Percentiles rank a stretch among this genome's conserved stretches.
Conservation (phyloP, 1,140 invertebrate species). For the Drosophila oshimai region DNA sequence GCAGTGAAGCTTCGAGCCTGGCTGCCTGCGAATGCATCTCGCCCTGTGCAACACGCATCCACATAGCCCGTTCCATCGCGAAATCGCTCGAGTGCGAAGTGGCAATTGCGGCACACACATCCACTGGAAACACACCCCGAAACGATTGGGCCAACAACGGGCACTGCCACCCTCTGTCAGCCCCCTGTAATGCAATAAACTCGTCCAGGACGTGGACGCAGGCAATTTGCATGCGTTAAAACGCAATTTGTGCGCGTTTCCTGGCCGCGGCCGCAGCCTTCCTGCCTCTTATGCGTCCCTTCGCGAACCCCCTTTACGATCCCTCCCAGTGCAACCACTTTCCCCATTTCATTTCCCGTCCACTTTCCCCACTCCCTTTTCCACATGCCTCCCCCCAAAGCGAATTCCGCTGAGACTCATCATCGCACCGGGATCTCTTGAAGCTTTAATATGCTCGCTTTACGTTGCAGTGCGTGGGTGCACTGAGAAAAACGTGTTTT, state of each 20-base stretch:
- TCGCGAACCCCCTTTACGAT: not conserved
- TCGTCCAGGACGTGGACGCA: slow-evolving; percentile 49
- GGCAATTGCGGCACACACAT: slow-evolving; percentile 52
- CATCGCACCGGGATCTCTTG: slow-evolving; percentile 2
- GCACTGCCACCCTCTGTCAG: not conserved
- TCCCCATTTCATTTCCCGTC: not conserved
- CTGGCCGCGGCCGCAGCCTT: slow-evolving; percentile 51
- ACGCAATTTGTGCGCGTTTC: slow-evolving; percentile 79
- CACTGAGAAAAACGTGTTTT: not conserved
- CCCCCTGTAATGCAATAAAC: slow-evolving; percentile 67
- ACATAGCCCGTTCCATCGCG: not conserved
- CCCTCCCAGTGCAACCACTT: not conserved
- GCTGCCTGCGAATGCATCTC: not conserved
- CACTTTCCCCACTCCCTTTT: not conserved
- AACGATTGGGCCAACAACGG: not conserved
- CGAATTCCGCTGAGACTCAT: slow-evolving; percentile 36
- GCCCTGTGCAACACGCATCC: not conserved
- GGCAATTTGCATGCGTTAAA: slow-evolving; percentile 81
- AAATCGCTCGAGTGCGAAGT: slow-evolving; percentile 56
- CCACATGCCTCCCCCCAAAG: not conserved
- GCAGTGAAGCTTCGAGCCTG: slow-evolving; percentile 17
- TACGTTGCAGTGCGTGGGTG: slow-evolving; percentile 8
- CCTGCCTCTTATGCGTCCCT: no score
- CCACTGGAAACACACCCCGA: not conserved
- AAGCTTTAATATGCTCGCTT: slow-evolving; percentile 25